Base-by-base conservation (phyloP, 2,888 invertebrate genomes). In the Agrochola macilenta region DNA sequence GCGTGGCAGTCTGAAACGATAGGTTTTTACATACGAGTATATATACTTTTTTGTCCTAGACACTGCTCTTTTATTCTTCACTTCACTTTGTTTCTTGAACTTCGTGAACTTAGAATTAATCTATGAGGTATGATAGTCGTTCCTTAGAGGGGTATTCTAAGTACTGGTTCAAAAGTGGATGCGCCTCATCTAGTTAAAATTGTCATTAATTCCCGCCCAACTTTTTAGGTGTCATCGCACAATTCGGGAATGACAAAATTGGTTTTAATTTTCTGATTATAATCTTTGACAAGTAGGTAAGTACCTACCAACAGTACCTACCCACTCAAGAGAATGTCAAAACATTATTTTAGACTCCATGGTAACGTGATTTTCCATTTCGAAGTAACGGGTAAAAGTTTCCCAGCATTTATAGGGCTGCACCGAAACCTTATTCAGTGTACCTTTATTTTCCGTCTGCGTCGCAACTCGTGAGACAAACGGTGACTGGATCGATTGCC, bases 401-500 rank as follows among this genome's bases (percentile, higher is more conserved):
- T 64, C 14, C 43, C 26, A 39, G 26, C 64, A 79, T 61, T 82
- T 64, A 11, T 84, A 84, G 20, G 80, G 80, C 52, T 82, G 60
- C 68, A 60, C n/a, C 2, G 74, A 79, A 79, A 71, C 68, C 80
- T 46, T 82, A 57, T 61, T 61, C 2, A 43, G 30, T 35, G 14
- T 46, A 49, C 12, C 39, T 79, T 69, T 74, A 68, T 69, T 39
- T 64, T 74, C 78, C 49, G n/a, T n/a, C 23, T 74, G n/a, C 20
- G n/a, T 57, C 20, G 43, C 23, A 7, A 17, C 2, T 46, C 0
- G 60, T 23, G 30, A 70, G 43, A 49, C 54, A 69, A 52, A 46
- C 52, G 5, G 26, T 12, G 9, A 68, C 35, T 35, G 80, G 57
- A 80, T 82, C 81, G 82, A 82, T 82, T 63, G 81, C 61, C 69